Conservation (phyloP, 2,113 vertebrate genomes). For the Psittacus erithacus region DNA sequence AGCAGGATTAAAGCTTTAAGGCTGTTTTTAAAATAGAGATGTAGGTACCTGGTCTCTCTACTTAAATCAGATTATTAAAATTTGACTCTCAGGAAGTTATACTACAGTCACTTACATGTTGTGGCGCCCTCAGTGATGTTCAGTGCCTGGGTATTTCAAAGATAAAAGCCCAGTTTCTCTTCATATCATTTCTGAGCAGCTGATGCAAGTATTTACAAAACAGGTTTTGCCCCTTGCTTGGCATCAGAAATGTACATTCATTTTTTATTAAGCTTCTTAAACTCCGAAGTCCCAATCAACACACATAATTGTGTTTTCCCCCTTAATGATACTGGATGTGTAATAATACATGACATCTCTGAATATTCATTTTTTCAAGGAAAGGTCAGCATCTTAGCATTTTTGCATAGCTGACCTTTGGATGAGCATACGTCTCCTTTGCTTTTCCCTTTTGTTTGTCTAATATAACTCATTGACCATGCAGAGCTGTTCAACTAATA, state of each 20-base stretch:
- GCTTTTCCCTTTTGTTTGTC: neutral
- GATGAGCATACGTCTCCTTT: neutral
- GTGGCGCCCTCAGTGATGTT: neutral
- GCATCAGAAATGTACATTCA: neutral
- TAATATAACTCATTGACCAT: neutral
- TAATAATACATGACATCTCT: neutral
- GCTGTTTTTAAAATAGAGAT: neutral
- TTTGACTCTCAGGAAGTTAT: neutral
- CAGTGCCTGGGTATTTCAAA: neutral
- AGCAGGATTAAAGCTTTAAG: constrained; percentile 12
- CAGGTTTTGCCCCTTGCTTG: neutral
- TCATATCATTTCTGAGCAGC: neutral
- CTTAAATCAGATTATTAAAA: constrained; percentile 37
- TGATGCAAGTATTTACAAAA: neutral
- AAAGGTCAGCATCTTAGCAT: neutral
- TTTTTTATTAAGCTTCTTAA: neutral
- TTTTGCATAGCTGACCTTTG: neutral
- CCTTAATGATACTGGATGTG: neutral
- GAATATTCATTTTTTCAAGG: neutral
- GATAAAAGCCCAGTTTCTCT: neutral
- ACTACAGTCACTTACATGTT: neutral
- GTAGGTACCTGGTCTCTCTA: neutral
- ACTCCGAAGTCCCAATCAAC: fast-evolving
- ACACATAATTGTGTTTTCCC: neutral
- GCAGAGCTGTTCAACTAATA: neutral